Percentiles rank a stretch among this genome's conserved stretches.
phyloP scores from a whole-genome alignment of 2,888 invertebrate genomes.

The Strigamia crassipes region DNA sequence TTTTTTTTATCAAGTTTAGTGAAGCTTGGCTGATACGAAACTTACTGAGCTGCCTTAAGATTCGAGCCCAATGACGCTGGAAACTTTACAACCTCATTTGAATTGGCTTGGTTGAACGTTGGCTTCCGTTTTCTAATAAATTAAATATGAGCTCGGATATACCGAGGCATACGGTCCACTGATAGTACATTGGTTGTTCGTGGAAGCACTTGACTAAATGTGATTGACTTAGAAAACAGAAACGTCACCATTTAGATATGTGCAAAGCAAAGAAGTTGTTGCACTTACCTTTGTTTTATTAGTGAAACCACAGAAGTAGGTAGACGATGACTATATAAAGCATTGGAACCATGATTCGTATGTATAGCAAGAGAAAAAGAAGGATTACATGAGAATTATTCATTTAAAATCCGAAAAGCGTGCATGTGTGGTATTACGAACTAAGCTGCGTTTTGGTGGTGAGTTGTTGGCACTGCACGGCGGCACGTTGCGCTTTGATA shows the following conservation, averaged over 20 bases:
- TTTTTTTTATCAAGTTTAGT: slow-evolving; percentile 2
- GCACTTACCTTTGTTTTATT: slow-evolving; percentile 34
- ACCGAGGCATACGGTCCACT: slow-evolving; percentile 36
- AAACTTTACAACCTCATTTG: slow-evolving; percentile 40
- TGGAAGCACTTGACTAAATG: slow-evolving; percentile 13
- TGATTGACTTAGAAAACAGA: slow-evolving; percentile 26
- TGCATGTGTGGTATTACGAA: neutral
- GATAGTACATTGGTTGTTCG: slow-evolving; percentile 37
- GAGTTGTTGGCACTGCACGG: neutral
- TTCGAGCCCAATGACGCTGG: slow-evolving; percentile 33
- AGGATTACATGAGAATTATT: slow-evolving; percentile 33
- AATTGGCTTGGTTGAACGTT: slow-evolving; percentile 26
- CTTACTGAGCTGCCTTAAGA: neutral
- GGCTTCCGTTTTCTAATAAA: slow-evolving; percentile 42
- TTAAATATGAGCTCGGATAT: slow-evolving; percentile 42
- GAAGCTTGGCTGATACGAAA: slow-evolving; percentile 35
- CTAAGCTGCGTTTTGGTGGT: neutral
- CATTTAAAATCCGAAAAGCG: slow-evolving; percentile 16
- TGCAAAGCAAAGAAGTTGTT: neutral
- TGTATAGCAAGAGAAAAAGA: neutral
- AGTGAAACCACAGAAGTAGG: neutral
- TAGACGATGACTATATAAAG: neutral
- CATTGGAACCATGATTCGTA: neutral
- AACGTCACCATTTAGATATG: slow-evolving; percentile 35
- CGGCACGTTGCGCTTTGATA: neutral